These are phyloP conservation scores for Caenorhabditis sulstoni DNA, from an alignment of 2,888 invertebrate species.

Conservation along the genomic window DNA sequence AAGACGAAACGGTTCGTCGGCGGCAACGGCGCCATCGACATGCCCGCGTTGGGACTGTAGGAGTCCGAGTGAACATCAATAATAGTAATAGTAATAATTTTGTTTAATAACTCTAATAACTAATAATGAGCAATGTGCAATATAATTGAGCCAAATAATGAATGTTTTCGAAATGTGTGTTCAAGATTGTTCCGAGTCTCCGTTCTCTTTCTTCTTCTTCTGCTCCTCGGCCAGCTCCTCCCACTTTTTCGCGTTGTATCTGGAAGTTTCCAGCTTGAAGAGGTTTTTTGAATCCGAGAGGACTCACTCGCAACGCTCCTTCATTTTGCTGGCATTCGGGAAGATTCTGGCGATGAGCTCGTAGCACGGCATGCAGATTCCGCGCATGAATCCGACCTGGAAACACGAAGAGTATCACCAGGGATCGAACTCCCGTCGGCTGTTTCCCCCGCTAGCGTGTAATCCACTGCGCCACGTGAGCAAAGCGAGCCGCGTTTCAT, in stretches of 20 bases:
- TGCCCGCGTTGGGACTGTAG: slow-evolving; percentile 68
- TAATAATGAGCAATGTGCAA: not conserved
- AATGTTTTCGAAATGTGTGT: not conserved
- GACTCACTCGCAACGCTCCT: slow-evolving; percentile 81
- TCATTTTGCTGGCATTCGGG: slow-evolving; percentile 86
- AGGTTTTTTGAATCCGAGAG: too few relatives aligned
- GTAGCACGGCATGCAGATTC: slow-evolving; percentile 90
- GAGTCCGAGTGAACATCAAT: too few relatives aligned
- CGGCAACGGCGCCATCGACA: slow-evolving; percentile 74
- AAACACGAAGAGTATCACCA: not conserved
- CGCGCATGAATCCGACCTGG: slow-evolving; percentile 87
- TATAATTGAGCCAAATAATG: not conserved
- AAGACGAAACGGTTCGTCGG: slow-evolving; percentile 72
- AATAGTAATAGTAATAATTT: slow-evolving; percentile 6
- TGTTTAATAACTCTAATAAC: not conserved
- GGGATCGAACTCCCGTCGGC: too few relatives aligned
- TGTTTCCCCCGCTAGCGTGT: too few relatives aligned
- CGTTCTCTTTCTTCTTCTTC: slow-evolving; percentile 47
- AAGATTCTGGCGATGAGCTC: slow-evolving; percentile 85
- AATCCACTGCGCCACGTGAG: too few relatives aligned
- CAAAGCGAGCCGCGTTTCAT: slow-evolving; percentile 75
- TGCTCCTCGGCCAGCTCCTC: slow-evolving; percentile 82
- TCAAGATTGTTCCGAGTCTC: too few relatives aligned
- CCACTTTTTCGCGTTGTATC: slow-evolving; percentile 85
- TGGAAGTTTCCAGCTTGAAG: slow-evolving; percentile 58